A percentile compares a stretch with the other conserved stretches of the same genome.
These are phyloP conservation scores for Chelmon rostratus DNA, from an alignment of 2,797 vertebrate genomes.

Conservation along the genomic window DNA sequence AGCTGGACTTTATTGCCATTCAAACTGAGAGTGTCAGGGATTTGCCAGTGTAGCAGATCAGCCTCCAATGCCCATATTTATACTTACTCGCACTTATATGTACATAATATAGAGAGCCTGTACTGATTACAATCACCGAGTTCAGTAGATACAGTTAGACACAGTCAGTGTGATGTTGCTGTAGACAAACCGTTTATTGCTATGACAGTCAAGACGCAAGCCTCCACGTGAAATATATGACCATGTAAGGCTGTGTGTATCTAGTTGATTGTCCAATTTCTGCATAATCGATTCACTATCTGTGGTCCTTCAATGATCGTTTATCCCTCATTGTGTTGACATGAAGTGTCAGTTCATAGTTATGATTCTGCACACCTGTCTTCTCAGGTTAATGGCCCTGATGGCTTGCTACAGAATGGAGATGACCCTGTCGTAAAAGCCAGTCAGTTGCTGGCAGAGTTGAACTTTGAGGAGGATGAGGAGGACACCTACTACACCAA, in stretches of 20 bases:
- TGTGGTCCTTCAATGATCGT: background rate
- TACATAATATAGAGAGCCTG: background rate
- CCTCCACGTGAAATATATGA: background rate
- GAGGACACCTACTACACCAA: conserved; percentile 97
- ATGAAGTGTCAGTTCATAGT: background rate
- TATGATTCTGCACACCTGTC: background rate
- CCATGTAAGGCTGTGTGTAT: background rate
- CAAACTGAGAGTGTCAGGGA: background rate
- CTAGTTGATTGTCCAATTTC: background rate
- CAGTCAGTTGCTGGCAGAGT: conserved; percentile 92
- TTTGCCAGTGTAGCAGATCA: background rate
- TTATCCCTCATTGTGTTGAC: background rate
- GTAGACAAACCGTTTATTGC: conserved; percentile 10
- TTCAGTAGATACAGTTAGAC: background rate
- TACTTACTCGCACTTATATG: background rate
- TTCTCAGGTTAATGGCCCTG: conserved; percentile 90
- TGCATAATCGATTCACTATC: background rate
- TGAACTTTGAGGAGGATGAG: conserved; percentile 97
- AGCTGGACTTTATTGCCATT: conserved; percentile 12
- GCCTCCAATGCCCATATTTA: background rate
- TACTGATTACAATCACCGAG: background rate
- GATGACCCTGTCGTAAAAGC: conserved; percentile 93
- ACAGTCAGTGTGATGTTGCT: background rate
- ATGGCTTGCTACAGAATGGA: conserved; percentile 93
- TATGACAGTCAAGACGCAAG: background rate